Conservation (phyloP, 2,888 invertebrate genomes). For the Polymixis lichenea region DNA sequence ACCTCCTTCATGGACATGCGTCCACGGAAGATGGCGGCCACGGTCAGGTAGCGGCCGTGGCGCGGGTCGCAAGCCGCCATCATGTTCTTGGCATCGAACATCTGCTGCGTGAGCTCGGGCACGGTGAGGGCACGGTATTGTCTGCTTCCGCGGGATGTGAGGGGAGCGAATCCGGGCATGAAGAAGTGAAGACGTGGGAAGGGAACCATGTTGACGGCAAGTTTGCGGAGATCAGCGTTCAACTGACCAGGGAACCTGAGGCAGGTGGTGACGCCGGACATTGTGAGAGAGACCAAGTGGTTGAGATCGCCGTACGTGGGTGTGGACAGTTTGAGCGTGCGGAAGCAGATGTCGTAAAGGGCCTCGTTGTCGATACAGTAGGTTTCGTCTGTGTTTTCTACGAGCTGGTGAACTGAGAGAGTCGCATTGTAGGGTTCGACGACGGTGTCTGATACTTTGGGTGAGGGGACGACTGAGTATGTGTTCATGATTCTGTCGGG, state of each 20-base stretch:
- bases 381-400: conserved; percentile 97
- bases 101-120: conserved; percentile 95
- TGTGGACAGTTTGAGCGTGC: conserved; percentile 95
- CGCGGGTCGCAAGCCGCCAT: conserved; percentile 98
- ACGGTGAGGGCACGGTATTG: conserved; percentile 97
- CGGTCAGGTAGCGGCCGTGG: conserved; percentile 97
- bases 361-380: conserved; percentile 94
- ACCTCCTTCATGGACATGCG: conserved; percentile 98
- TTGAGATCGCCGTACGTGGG: conserved; percentile 98
- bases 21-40: conserved; percentile 97
- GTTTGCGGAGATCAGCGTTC: conserved; percentile 97
- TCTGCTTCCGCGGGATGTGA: conserved; percentile 96
- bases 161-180: conserved; percentile 97
- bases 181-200: conserved; percentile 95
- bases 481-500: conserved; percentile 97
- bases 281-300: conserved; percentile 96
- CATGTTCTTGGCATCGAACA: conserved; percentile 99
- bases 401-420: conserved; percentile 95
- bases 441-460: conserved; percentile 94
- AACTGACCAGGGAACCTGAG: conserved; percentile 97
- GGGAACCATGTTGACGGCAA: conserved; percentile 98
- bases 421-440: conserved; percentile 96
- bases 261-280: conserved; percentile 96
- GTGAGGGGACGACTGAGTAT: conserved; percentile 95
- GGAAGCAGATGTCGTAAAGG: conserved; percentile 95